Percentiles rank a stretch among this genome's conserved stretches.
Conservation (phyloP, 1,140 invertebrate species). For the Drosophila subobscura region DNA sequence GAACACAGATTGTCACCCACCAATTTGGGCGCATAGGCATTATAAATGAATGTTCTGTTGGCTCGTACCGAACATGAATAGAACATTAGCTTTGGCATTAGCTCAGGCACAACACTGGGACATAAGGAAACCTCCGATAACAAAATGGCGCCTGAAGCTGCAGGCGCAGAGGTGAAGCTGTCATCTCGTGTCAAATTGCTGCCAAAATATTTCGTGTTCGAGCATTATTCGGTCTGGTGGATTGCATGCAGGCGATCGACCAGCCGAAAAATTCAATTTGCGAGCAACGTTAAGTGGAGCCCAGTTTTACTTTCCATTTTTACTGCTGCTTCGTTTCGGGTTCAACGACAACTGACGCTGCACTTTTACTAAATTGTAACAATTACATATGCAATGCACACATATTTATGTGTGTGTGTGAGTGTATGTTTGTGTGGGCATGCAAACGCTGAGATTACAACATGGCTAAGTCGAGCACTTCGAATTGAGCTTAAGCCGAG, state of each 20-base stretch:
- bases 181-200: slow-evolving; percentile 2
- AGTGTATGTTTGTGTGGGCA: too few relatives aligned
- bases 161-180: slow-evolving; percentile 13
- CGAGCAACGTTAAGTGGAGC: slow-evolving; percentile 10
- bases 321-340: slow-evolving; percentile 38
- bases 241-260: slow-evolving; percentile 9
- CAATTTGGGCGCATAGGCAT: slow-evolving; percentile 33
- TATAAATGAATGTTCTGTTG: slow-evolving; percentile 40
- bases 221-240: not conserved
- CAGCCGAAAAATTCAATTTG: slow-evolving; percentile 16
- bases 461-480: slow-evolving; percentile 32
- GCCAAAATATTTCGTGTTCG: not conserved
- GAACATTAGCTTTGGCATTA: slow-evolving; percentile 65
- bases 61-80: slow-evolving; percentile 65
- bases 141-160: slow-evolving; percentile 3
- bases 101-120: not conserved
- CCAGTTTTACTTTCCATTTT: slow-evolving; percentile 70
- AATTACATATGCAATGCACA: slow-evolving; percentile 33
- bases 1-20: slow-evolving; percentile 52
- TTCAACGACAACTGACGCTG: slow-evolving; percentile 78
- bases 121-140: slow-evolving; percentile 19
- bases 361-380: slow-evolving; percentile 71
- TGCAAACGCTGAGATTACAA: slow-evolving; percentile 54
- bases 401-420: not conserved
- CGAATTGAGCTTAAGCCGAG: slow-evolving; percentile 14